Evolutionary conservation across 1,140 invertebrate species (phyloP), one percentile per base, ranked within the genome.

Genomic region (Heliconius himera): DNA sequence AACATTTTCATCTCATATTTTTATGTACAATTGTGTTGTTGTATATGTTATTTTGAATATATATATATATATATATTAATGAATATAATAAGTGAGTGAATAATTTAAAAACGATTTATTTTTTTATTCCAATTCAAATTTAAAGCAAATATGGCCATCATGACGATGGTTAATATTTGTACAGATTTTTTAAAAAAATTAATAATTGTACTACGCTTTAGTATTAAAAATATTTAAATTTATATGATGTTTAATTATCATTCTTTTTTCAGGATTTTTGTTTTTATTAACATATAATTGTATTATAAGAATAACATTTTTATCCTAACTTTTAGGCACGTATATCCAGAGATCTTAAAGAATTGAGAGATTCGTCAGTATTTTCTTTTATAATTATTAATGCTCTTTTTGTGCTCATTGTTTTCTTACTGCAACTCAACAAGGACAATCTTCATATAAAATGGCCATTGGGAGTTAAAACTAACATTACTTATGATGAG

Each of bases 321-420:
- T 89, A 88, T 82, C 86, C 89, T 85, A 74, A 92, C 94, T 95
- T 96, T 95, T 96, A 99, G 97, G 97, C 97, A 89, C 96, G 97
- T 96, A 98, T 99, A 90, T 97, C 97, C 83, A 96, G 96, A 93
- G 98, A 98, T 95, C 95, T 99, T 88, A 98, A 97, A 96, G 98
- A 99, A 89, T 96, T 99, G 84, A 96, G 98, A 92, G 98, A 99
- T 95, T 97, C 98, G 89, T 98, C 98, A 82, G 98, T 99, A 36
- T 99, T 99, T 95, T 98, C 97, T 77, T 99, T 99, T 96, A 98
- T 99, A 95, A 99, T 99, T 98, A 95, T 99, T 91, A 99, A 99
- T 96, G 98, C 98, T 79, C 96, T 99, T 84, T 99, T 99, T 96
- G 98, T 99, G 84, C 96, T 99, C 90, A 99, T 99, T 95, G 98